Conservation (phyloP, 2,888 invertebrate species). For the Eristalis tenax region DNA sequence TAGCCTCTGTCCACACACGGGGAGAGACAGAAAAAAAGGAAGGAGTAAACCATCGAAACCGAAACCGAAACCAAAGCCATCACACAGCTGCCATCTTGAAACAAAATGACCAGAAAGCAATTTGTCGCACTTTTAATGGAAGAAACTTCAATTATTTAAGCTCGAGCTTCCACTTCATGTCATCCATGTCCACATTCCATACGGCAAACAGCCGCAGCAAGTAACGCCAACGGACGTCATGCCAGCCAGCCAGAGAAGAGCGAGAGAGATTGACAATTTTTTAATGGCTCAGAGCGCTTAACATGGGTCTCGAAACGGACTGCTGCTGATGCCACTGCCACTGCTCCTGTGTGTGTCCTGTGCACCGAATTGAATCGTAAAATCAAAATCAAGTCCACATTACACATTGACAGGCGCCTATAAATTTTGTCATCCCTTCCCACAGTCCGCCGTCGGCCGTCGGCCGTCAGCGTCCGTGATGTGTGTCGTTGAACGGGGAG, state of each 20-base stretch:
- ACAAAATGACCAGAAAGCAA: conserved; percentile 50
- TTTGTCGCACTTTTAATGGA: conserved; percentile 24
- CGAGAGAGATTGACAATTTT: conserved; percentile 66
- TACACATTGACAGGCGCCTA: conserved; percentile 51
- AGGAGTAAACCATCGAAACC: not conserved
- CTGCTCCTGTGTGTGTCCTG: not conserved
- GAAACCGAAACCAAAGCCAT: not conserved
- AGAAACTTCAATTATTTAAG: conserved; percentile 39
- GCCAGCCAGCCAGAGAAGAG: not conserved
- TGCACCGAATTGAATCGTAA: conserved; percentile 66
- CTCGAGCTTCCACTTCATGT: conserved; percentile 4
- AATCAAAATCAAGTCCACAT: conserved; percentile 68
- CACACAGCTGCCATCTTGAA: conserved; percentile 16
- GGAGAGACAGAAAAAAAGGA: not conserved
- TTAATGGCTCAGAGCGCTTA: conserved; percentile 51
- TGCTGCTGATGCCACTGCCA: too few species aligned
- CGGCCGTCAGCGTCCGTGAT: not conserved
- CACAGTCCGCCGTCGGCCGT: not conserved
- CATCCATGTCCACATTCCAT: not conserved
- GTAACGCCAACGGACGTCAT: not conserved
- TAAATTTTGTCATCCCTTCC: conserved; percentile 32
- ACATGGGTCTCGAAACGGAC: conserved; percentile 34
- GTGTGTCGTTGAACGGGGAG: not conserved
- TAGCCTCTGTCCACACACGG: not conserved
- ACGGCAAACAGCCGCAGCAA: not conserved